Evolutionary conservation across 2,888 invertebrate species (phyloP).

Genomic region (Miltochrista miniata): DNA sequence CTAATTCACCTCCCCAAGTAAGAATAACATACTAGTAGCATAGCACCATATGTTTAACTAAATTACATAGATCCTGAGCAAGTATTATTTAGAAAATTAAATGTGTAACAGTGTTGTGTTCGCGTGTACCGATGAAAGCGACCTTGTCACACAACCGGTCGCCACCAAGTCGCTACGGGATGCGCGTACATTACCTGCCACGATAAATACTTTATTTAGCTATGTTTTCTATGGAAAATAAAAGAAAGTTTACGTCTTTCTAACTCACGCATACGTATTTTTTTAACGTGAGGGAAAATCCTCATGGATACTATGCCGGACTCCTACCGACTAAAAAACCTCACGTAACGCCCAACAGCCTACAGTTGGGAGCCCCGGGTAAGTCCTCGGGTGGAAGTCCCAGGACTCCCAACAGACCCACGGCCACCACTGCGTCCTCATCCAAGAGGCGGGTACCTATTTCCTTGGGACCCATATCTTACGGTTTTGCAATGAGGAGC

Average conservation of each 20-base stretch:
- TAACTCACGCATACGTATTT: not conserved
- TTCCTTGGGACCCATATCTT: no score
- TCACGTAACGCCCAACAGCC: no score
- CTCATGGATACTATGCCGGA: no score
- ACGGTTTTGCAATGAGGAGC: no score
- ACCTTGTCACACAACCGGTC: slow-evolving; percentile 34
- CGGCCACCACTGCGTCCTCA: no score
- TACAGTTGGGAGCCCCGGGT: no score
- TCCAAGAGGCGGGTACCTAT: no score
- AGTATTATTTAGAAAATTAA: slow-evolving; percentile 27
- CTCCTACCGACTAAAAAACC: no score
- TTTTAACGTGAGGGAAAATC: no score
- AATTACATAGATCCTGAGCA: slow-evolving; percentile 16
- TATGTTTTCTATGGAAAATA: slow-evolving; percentile 12
- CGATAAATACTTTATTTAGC: slow-evolving; percentile 22
- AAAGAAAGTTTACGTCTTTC: slow-evolving; percentile 9
- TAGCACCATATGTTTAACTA: not conserved
- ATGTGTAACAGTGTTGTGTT: slow-evolving; percentile 18
- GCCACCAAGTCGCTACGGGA: slow-evolving; percentile 10
- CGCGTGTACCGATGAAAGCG: slow-evolving; percentile 40
- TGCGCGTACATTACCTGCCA: slow-evolving; percentile 11
- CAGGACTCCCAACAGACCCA: no score
- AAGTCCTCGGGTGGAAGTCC: no score
- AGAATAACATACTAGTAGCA: not conserved
- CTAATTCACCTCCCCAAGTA: not conserved